Evolutionary conservation across 2,888 invertebrate species (phyloP).

Genomic region (Tenthredo scrophulariae): DNA sequence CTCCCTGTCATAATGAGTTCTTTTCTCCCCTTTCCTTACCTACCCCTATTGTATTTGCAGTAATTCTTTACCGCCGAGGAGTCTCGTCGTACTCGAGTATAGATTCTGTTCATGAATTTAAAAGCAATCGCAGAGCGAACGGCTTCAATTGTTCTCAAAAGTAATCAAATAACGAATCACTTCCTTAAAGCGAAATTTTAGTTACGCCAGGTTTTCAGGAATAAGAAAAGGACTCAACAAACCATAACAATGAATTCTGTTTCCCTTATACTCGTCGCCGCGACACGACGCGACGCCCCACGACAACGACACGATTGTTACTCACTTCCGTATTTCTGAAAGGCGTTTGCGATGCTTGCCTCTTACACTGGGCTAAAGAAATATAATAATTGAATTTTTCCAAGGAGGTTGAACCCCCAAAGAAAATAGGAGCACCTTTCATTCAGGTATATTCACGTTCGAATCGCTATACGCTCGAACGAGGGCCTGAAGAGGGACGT

Average conservation of each 20-base stretch:
- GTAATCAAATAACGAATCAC: conserved; percentile 35
- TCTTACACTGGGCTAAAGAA: not conserved
- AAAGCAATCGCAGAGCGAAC: not conserved
- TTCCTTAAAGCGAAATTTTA: conserved; percentile 10
- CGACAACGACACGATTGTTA: not conserved
- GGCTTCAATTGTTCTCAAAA: not conserved
- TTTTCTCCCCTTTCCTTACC: not conserved
- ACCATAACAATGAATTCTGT: conserved; percentile 24
- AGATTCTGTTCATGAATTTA: not conserved
- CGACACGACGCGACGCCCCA: not conserved
- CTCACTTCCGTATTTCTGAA: conserved; percentile 5
- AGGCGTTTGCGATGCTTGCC: not conserved
- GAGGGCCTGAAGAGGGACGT: not conserved
- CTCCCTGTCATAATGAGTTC: not conserved
- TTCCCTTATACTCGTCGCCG: not conserved
- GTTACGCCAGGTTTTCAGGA: not conserved
- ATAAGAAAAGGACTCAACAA: not conserved
- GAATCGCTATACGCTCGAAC: too few relatives aligned
- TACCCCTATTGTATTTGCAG: not conserved
- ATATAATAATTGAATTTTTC: conserved; percentile 28
- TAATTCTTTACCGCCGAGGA: not conserved
- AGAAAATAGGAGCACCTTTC: not conserved
- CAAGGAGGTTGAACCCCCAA: not conserved
- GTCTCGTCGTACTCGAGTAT: not conserved
- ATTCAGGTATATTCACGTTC: not conserved